phyloP scores from a whole-genome alignment of 2,113 vertebrate species.

The Pipa parva region DNA sequence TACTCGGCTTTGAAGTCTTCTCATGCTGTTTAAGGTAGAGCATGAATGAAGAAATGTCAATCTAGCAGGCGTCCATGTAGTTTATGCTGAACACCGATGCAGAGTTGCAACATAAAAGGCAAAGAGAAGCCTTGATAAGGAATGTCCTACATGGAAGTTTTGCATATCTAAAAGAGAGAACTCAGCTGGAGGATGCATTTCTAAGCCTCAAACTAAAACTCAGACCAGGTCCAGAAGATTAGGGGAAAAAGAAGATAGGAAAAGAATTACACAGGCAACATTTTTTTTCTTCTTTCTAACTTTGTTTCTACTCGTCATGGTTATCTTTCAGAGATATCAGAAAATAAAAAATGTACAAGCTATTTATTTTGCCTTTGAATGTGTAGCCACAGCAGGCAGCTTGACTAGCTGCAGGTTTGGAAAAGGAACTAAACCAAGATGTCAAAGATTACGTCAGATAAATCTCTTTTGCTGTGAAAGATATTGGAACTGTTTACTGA shows the following conservation, averaged over 20 bases:
- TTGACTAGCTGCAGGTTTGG: neutral
- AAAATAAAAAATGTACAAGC: slow-evolving; percentile 1
- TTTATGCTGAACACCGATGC: slow-evolving; percentile 89
- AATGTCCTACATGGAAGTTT: slow-evolving; percentile 87
- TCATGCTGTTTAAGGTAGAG: slow-evolving; percentile 96
- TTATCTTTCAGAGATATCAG: slow-evolving; percentile 6
- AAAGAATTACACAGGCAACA: neutral
- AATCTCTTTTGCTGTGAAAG: neutral
- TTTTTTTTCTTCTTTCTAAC: neutral
- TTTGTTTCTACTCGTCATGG: slow-evolving; percentile 4
- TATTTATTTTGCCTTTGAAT: slow-evolving; percentile 22
- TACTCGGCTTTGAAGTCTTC: slow-evolving; percentile 86
- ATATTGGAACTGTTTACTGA: neutral
- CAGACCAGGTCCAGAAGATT: slow-evolving; percentile 60
- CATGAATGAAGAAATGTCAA: slow-evolving; percentile 96
- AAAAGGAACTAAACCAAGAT: neutral
- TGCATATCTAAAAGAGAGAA: slow-evolving; percentile 65
- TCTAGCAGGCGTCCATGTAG: slow-evolving; percentile 95
- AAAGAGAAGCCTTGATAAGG: slow-evolving; percentile 90
- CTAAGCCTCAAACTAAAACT: slow-evolving; percentile 61
- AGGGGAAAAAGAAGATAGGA: slow-evolving; percentile 43
- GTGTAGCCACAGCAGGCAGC: slow-evolving; percentile 11
- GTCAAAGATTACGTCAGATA: slow-evolving; percentile 1
- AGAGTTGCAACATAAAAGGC: slow-evolving; percentile 89
- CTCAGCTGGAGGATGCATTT: slow-evolving; percentile 62